phyloP scores from a whole-genome alignment of 2,113 vertebrate species.

The Herpetotheres cachinnans region DNA sequence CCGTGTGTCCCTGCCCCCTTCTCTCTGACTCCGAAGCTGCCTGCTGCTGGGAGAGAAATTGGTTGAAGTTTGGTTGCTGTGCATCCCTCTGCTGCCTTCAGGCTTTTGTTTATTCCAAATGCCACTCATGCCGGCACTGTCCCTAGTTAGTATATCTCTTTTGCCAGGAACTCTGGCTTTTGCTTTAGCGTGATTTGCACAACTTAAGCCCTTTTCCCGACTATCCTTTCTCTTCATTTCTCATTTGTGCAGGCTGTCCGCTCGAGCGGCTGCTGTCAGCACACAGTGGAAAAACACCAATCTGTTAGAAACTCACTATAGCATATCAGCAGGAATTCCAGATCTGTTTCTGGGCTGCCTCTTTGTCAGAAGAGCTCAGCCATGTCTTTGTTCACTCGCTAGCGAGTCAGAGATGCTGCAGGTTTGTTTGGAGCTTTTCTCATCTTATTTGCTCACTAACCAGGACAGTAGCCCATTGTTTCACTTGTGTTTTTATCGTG shows the following conservation, averaged over 20 bases:
- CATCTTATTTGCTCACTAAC: not conserved
- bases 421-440: not conserved
- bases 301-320: not conserved
- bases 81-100: not conserved
- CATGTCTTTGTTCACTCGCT: not conserved
- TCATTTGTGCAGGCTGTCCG: not conserved
- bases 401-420: not conserved
- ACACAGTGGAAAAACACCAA: not conserved
- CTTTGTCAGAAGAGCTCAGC: conserved; percentile 51
- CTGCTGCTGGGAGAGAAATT: not conserved
- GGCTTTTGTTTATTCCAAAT: not conserved
- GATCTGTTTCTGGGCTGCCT: not conserved
- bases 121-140: not conserved
- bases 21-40: not conserved
- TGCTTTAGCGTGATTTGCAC: not conserved
- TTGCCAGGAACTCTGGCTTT: not conserved
- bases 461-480: conserved; percentile 15
- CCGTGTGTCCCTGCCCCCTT: not conserved
- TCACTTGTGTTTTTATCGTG: not conserved
- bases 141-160: not conserved
- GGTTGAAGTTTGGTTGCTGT: not conserved
- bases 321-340: not conserved
- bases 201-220: not conserved
- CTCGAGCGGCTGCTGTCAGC: not conserved
- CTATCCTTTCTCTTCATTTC: not conserved